Evolutionary conservation across 2,113 vertebrate species (phyloP).

Genomic region (Caranx melampygus): DNA sequence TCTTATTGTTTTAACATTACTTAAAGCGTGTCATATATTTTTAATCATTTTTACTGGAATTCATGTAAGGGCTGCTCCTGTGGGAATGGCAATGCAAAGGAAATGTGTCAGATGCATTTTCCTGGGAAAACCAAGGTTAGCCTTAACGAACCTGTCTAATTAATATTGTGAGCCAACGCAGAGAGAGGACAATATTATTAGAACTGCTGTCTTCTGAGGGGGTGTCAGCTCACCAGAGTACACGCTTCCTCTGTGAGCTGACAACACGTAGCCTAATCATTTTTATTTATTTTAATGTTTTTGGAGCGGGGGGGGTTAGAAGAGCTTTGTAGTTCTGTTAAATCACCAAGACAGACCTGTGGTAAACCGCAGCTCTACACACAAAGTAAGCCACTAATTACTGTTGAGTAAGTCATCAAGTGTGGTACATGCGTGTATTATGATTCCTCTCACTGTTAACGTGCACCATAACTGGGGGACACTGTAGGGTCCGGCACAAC

Average conservation of each 20-base stretch:
- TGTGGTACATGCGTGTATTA: constrained; percentile 43
- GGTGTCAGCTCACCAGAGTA: constrained; percentile 60
- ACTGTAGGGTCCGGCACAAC: background rate
- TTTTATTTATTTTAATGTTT: constrained; percentile 15
- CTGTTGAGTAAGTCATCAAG: constrained; percentile 59
- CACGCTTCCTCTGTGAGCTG: constrained; percentile 61
- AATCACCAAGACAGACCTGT: constrained; percentile 45
- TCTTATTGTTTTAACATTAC: constrained; percentile 83
- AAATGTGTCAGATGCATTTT: constrained; percentile 78
- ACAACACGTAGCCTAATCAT: constrained; percentile 53
- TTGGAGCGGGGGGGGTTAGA: background rate
- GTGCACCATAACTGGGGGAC: constrained; percentile 28
- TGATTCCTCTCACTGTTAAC: constrained; percentile 21
- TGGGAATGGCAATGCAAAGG: constrained; percentile 52
- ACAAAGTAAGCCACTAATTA: constrained; percentile 52
- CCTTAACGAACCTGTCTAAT: constrained; percentile 80
- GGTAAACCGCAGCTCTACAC: constrained; percentile 50
- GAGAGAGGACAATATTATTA: constrained; percentile 79
- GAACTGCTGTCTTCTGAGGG: constrained; percentile 61
- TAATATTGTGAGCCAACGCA: constrained; percentile 73
- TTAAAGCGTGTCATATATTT: constrained; percentile 81
- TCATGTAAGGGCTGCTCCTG: constrained; percentile 61
- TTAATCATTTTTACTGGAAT: constrained; percentile 79
- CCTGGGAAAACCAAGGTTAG: constrained; percentile 77
- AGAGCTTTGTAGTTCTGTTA: constrained; percentile 41